A percentile compares a stretch with the other conserved stretches of the same genome.
Evolutionary conservation across 2,888 invertebrate genomes (phyloP).

Genomic region (Cryptocephalus moraei): DNA sequence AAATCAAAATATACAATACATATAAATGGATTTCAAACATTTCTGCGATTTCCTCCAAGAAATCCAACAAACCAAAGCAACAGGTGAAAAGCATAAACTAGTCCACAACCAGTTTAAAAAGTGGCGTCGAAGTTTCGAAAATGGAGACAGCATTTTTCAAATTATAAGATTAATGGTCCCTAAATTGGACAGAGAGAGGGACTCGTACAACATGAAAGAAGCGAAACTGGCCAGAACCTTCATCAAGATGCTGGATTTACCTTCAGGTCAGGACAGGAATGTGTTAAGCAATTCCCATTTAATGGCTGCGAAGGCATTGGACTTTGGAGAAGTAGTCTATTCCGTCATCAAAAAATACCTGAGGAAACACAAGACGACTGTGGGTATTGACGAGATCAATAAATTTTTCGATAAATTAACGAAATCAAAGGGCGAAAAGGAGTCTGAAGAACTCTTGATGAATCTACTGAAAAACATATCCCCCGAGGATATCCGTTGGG

Average conservation of each 20-base stretch:
- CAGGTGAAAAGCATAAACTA: conserved; percentile 35
- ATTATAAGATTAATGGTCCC: conserved; percentile 73
- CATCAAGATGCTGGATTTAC: conserved; percentile 65
- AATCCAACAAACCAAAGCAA: conserved; percentile 40
- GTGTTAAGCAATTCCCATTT: conserved; percentile 42
- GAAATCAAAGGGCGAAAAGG: conserved; percentile 49
- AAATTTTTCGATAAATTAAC: conserved; percentile 65
- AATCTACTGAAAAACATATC: conserved; percentile 57
- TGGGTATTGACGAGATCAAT: conserved; percentile 65
- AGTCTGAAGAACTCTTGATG: conserved; percentile 54
- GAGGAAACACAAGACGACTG: conserved; percentile 32
- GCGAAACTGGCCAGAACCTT: conserved; percentile 60
- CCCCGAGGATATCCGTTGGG: conserved; percentile 79
- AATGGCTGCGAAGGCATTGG: conserved; percentile 42
- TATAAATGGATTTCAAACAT: conserved; percentile 40
- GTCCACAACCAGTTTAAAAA: conserved; percentile 23
- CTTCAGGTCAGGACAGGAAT: conserved; percentile 48
- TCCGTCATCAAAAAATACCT: conserved; percentile 54
- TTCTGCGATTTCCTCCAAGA: conserved; percentile 54
- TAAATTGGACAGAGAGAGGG: conserved; percentile 65
- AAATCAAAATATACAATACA: conserved; percentile 1
- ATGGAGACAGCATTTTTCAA: conserved; percentile 44
- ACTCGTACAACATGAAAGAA: conserved; percentile 76
- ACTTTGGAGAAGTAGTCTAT: conserved; percentile 75
- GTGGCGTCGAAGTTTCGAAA: conserved; percentile 22